A percentile compares a stretch with the other conserved stretches of the same genome.
Conservation (phyloP, 2,888 invertebrate species). For the Clepsis dumicolana region DNA sequence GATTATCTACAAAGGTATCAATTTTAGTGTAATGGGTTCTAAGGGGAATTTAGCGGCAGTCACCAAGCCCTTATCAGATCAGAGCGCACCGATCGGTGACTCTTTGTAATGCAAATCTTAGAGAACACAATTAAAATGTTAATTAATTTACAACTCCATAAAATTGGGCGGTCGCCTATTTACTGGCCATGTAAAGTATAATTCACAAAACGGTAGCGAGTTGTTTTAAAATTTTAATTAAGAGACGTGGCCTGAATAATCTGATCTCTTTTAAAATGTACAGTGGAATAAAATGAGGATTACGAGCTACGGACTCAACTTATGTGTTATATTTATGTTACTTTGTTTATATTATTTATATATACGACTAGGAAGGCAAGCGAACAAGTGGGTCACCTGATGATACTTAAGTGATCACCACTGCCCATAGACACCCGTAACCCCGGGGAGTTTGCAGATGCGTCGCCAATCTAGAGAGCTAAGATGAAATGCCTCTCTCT, state of each 20-base stretch:
- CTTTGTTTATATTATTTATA: too few relatives aligned
- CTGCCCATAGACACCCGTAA: too few relatives aligned
- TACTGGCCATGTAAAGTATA: constrained; percentile 53
- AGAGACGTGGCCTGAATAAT: constrained; percentile 42
- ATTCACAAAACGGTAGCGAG: constrained; percentile 39
- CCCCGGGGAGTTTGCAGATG: too few relatives aligned
- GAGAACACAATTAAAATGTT: constrained; percentile 80
- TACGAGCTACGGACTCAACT: constrained; percentile 20
- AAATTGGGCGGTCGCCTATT: constrained; percentile 56
- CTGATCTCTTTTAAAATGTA: constrained; percentile 37
- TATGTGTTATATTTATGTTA: too few relatives aligned
- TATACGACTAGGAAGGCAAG: too few relatives aligned
- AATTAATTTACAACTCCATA: constrained; percentile 71
- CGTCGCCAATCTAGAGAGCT: too few relatives aligned
- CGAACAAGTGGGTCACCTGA: too few relatives aligned
- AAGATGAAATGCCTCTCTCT: too few relatives aligned
- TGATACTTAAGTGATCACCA: too few relatives aligned
- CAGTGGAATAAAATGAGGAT: constrained; percentile 28
- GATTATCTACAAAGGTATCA: not conserved
- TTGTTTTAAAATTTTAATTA: constrained; percentile 44
- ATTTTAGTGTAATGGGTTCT: not conserved
- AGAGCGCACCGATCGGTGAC: constrained; percentile 41
- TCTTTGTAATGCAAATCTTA: constrained; percentile 79
- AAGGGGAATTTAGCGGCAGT: not conserved
- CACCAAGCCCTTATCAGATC: constrained; percentile 21